phyloP scores from a whole-genome alignment of 2,113 vertebrate genomes.

The Caracal caracal region DNA sequence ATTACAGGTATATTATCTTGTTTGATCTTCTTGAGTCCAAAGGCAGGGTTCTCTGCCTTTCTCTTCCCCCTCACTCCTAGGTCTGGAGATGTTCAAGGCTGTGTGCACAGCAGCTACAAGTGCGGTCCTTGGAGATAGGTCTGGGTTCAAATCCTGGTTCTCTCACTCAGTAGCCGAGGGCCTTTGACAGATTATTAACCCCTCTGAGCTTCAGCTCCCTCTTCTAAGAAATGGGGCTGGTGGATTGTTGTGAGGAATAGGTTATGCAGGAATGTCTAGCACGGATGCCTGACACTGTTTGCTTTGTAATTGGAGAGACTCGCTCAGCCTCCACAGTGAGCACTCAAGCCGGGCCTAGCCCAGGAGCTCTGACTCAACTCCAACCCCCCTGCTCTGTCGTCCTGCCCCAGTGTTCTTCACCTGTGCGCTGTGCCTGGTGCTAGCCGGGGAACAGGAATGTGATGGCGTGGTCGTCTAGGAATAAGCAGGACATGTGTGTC shows the following conservation, averaged over 20 bases:
- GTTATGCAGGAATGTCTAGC: neutral
- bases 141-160: neutral
- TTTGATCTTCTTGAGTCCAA: neutral
- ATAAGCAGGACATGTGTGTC: neutral
- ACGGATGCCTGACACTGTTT: neutral
- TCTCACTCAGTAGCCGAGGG: neutral
- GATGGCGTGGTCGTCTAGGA: fast-evolving
- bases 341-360: neutral
- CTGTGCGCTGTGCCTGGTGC: neutral
- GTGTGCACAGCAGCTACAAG: neutral
- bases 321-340: neutral
- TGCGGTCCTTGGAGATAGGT: neutral
- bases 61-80: no score
- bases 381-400: neutral
- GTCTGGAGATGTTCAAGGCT: neutral
- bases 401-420: neutral
- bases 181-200: neutral
- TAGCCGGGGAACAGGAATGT: no score
- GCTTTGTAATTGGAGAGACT: neutral
- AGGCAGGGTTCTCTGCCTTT: neutral
- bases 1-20: neutral
- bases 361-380: neutral
- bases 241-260: neutral
- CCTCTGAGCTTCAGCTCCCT: neutral
- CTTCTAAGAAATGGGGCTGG: neutral